A percentile compares a stretch with the other conserved stretches of the same genome.
These are phyloP conservation scores for Pristionchus entomophagus DNA, from an alignment of 2,888 invertebrate genomes.

Conservation along the genomic window DNA sequence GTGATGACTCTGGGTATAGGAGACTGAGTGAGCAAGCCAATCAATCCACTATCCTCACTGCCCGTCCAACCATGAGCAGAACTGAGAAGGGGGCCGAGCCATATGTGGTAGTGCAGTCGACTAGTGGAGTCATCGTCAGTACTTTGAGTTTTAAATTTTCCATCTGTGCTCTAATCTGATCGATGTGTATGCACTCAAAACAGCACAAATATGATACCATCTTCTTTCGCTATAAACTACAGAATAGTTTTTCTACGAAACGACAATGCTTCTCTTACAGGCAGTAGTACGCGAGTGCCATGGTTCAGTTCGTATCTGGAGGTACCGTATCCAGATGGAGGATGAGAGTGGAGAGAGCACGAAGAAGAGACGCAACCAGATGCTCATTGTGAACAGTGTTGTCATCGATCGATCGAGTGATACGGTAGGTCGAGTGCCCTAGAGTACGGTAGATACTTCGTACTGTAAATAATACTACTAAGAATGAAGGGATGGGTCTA, in stretches of 20 bases:
- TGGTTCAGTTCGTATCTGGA: neutral
- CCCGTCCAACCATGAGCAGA: neutral
- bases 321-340: neutral
- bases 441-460: neutral
- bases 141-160: neutral
- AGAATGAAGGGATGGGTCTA: neutral
- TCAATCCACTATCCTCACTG: neutral
- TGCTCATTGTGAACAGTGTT: slow-evolving; percentile 21
- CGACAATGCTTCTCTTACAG: neutral
- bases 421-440: neutral
- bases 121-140: neutral
- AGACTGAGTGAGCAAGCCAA: neutral
- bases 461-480: neutral
- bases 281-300: neutral
- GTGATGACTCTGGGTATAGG: slow-evolving; percentile 6
- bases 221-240: too few species aligned
- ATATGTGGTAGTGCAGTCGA: slow-evolving; percentile 9
- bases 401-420: slow-evolving; percentile 8
- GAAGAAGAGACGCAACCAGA: neutral
- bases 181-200: too few species aligned
- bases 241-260: too few species aligned
- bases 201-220: neutral
- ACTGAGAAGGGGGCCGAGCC: neutral
- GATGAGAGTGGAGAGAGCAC: neutral
- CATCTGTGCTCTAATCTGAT: too few species aligned